phyloP scores from a whole-genome alignment of 2,113 vertebrate genomes.

The mouse (Mus musculus) region DNA sequence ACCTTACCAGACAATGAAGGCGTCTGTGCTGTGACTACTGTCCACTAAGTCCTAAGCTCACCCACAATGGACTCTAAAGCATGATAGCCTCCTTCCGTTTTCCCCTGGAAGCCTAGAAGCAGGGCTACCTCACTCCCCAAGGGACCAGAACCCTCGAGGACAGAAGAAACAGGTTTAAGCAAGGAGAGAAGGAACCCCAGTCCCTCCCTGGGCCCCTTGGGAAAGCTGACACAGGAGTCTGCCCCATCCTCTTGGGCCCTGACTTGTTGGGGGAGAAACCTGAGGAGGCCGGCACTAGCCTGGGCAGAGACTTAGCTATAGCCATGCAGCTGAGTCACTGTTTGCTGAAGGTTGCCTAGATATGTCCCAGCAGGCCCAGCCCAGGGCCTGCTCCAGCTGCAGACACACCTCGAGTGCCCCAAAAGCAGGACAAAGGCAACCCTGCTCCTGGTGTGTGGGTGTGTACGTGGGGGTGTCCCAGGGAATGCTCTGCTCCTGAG shows the following conservation, averaged over 20 bases:
- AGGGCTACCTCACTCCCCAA: background rate
- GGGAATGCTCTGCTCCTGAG: background rate
- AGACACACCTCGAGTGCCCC: slow-evolving; percentile 22
- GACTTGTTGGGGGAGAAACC: slow-evolving; percentile 64
- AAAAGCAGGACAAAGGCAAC: slow-evolving; percentile 33
- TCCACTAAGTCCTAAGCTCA: too few relatives aligned
- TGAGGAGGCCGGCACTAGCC: background rate
- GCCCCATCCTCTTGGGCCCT: slow-evolving; percentile 58
- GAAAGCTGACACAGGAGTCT: slow-evolving; percentile 45
- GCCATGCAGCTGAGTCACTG: slow-evolving; percentile 69
- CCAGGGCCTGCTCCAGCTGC: slow-evolving; percentile 3
- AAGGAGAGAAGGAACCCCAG: background rate
- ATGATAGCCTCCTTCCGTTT: background rate
- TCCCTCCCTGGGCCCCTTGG: slow-evolving; percentile 11
- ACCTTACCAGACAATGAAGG: background rate
- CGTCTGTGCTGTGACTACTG: accelerated
- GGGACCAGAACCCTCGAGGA: background rate
- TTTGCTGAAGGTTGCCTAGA: slow-evolving; percentile 72
- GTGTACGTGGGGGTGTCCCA: background rate
- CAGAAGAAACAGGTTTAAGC: background rate
- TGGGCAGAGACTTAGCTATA: background rate
- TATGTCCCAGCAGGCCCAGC: slow-evolving; percentile 63
- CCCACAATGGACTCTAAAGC: too few relatives aligned
- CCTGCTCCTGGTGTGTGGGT: background rate
- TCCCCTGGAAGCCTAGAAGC: background rate